These are phyloP conservation scores for Erythrolamprus reginae DNA, from an alignment of 2,113 vertebrate species.

Conservation along the genomic window DNA sequence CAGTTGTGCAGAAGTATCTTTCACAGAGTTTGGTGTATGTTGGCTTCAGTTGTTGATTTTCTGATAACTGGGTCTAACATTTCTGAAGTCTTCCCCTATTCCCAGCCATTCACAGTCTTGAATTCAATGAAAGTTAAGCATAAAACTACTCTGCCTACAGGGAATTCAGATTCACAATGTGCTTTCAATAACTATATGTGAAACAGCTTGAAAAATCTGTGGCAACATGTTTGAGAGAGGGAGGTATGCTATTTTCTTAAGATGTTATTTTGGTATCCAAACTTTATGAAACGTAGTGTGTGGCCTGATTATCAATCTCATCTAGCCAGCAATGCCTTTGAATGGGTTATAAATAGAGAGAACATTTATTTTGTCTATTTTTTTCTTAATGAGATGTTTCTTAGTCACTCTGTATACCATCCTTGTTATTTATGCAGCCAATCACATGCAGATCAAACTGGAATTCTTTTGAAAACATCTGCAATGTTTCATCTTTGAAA, in stretches of 20 bases:
- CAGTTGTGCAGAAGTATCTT: conserved; percentile 32
- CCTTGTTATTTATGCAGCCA: conserved; percentile 21
- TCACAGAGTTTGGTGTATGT: not conserved
- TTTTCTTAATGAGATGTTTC: conserved; percentile 55
- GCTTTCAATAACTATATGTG: conserved; percentile 78
- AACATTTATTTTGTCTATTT: conserved; percentile 53
- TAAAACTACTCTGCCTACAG: conserved; percentile 71
- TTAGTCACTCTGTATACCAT: conserved; percentile 43
- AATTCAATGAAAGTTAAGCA: conserved; percentile 73
- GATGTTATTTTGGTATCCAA: conserved; percentile 71
- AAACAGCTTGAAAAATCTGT: conserved; percentile 76
- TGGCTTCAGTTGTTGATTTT: conserved; percentile 31
- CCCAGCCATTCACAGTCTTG: conserved; percentile 65
- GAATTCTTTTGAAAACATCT: not conserved
- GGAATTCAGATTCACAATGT: conserved; percentile 74
- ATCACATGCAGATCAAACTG: not conserved
- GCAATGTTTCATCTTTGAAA: not conserved
- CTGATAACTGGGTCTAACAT: conserved; percentile 62
- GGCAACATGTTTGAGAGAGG: conserved; percentile 59
- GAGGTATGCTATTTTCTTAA: conserved; percentile 72
- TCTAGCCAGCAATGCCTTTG: conserved; percentile 45
- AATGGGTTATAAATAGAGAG: conserved; percentile 41
- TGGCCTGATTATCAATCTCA: conserved; percentile 65
- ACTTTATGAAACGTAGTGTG: conserved; percentile 68
- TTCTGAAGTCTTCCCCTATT: conserved; percentile 65